A percentile compares a stretch with the other conserved stretches of the same genome.
phyloP scores from a whole-genome alignment of 2,888 invertebrate species.

The Willowsia nigromaculata region DNA sequence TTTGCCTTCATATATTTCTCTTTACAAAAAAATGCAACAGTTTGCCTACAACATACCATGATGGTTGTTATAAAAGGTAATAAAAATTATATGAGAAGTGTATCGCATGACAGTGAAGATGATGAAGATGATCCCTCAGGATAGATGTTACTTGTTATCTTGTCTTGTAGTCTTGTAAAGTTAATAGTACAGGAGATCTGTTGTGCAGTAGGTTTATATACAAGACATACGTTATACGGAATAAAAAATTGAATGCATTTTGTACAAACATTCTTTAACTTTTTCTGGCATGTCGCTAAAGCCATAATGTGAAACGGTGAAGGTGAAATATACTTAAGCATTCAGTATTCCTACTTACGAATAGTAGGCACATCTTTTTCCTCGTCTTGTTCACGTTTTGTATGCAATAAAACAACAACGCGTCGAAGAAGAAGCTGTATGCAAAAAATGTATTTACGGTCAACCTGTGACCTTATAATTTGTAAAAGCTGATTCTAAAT shows the following conservation, averaged over 20 bases:
- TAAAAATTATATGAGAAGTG: conserved; percentile 39
- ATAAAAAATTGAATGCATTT: too few species aligned
- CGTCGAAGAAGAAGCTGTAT: not conserved
- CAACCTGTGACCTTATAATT: conserved; percentile 61
- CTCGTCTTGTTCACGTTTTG: conserved; percentile 50
- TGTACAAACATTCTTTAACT: too few species aligned
- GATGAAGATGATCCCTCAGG: conserved; percentile 59
- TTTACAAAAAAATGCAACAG: not conserved
- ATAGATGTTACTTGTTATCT: conserved; percentile 17
- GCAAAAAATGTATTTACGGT: conserved; percentile 35
- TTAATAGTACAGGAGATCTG: not conserved
- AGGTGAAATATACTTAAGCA: conserved; percentile 15
- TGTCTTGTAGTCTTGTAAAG: not conserved
- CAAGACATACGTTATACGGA: too few species aligned
- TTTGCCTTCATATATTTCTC: not conserved
- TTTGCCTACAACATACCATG: not conserved
- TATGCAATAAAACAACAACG: conserved; percentile 14
- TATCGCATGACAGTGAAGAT: conserved; percentile 37
- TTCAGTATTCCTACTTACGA: not conserved
- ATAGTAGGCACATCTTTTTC: not conserved
- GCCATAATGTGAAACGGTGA: conserved; percentile 24
- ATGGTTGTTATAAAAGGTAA: conserved; percentile 1
- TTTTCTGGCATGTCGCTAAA: conserved; percentile 9
- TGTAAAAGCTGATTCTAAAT: conserved; percentile 58
- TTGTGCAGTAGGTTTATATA: too few species aligned